A percentile compares a stretch with the other conserved stretches of the same genome.
These are phyloP conservation scores for Cosmorhoe ocellata DNA, from an alignment of 2,888 invertebrate genomes.

Conservation along the genomic window DNA sequence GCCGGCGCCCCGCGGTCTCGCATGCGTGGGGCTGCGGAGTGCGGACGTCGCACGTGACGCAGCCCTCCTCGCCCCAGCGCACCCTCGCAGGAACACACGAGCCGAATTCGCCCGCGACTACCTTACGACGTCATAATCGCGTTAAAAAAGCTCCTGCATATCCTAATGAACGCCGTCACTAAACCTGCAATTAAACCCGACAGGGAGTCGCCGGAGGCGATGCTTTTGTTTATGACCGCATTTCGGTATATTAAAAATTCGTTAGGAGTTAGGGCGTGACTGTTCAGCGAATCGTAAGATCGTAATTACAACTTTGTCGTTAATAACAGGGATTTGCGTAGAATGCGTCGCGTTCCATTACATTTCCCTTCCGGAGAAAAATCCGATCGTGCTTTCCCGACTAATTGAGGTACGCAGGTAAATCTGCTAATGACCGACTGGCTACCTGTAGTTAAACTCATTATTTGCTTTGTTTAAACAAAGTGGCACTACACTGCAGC, in stretches of 20 bases:
- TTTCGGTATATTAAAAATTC: conserved; percentile 69
- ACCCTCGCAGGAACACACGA: conserved; percentile 48
- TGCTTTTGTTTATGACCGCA: conserved; percentile 65
- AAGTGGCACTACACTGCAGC: conserved; percentile 28
- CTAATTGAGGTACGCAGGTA: conserved; percentile 58
- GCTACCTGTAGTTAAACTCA: conserved; percentile 49
- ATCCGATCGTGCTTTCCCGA: conserved; percentile 52
- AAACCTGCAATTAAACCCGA: conserved; percentile 74
- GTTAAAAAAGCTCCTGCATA: conserved; percentile 79
- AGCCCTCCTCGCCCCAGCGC: conserved; percentile 77
- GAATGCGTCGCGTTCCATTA: conserved; percentile 51
- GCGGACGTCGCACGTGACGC: conserved; percentile 82
- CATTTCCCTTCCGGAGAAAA: conserved; percentile 59
- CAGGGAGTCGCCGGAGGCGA: conserved; percentile 52
- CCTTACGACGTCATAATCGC: conserved; percentile 78
- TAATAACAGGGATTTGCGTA: conserved; percentile 44
- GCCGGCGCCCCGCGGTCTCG: conserved; percentile 79
- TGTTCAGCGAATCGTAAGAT: conserved; percentile 65
- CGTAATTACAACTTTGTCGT: conserved; percentile 67
- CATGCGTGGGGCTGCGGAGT: conserved; percentile 81
- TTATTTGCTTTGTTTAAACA: conserved; percentile 45
- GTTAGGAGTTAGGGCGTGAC: conserved; percentile 66
- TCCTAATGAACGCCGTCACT: conserved; percentile 75
- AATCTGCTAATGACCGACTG: conserved; percentile 54
- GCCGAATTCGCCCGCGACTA: conserved; percentile 38